phyloP scores from a whole-genome alignment of 2,797 vertebrate genomes.

The Melanotaenia maccullochi region DNA sequence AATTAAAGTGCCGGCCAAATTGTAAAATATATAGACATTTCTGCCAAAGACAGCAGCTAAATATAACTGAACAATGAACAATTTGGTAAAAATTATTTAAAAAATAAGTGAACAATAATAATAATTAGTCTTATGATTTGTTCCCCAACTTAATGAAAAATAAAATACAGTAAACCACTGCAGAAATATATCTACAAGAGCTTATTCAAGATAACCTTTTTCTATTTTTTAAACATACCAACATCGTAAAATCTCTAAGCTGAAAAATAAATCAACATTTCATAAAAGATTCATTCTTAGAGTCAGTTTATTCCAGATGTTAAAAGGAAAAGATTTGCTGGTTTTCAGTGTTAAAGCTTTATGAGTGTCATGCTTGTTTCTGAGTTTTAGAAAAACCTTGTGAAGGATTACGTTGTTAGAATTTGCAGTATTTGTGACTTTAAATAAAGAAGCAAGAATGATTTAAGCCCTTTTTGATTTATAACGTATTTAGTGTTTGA shows the following conservation, averaged over 20 bases:
- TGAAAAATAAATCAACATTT: background rate
- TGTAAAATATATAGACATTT: background rate
- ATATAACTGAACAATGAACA: background rate
- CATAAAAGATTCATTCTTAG: background rate
- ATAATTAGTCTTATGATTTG: background rate
- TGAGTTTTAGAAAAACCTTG: background rate
- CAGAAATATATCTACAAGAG: background rate
- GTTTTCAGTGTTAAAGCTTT: background rate
- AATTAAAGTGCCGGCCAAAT: background rate
- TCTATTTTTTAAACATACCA: background rate
- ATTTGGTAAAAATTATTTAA: background rate
- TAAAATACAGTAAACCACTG: background rate
- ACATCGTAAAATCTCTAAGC: background rate
- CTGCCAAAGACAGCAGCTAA: background rate
- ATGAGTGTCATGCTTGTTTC: background rate
- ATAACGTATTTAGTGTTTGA: background rate
- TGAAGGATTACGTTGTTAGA: too few species aligned
- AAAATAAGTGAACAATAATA: too few species aligned
- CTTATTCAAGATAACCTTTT: background rate
- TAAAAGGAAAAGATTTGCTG: background rate
- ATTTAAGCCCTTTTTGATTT: background rate
- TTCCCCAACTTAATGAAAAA: background rate
- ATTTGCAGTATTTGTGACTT: background rate
- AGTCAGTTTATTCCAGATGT: background rate
- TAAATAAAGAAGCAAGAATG: background rate